Evolutionary conservation across 2,888 invertebrate species (phyloP).

Genomic region (Amblyteles armatorius): DNA sequence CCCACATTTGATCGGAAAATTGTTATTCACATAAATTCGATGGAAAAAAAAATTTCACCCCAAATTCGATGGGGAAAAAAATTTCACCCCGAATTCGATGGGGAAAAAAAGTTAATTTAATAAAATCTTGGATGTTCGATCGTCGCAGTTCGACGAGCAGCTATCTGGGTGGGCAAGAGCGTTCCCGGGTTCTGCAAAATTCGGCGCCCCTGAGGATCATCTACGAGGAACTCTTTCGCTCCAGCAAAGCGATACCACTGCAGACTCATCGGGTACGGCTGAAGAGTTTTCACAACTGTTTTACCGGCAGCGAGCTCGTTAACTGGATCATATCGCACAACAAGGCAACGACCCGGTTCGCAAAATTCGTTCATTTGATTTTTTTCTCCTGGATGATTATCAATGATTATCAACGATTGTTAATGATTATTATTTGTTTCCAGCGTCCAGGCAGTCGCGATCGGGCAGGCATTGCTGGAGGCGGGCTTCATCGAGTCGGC

Average conservation of each 20-base stretch:
- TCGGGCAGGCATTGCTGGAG: slow-evolving; percentile 92
- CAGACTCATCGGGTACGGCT: slow-evolving; percentile 90
- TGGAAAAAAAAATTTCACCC: too few species aligned
- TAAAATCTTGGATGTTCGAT: too few species aligned
- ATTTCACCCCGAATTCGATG: too few species aligned
- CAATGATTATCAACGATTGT: too few species aligned
- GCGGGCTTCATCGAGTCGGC: slow-evolving; percentile 91
- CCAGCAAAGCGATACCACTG: slow-evolving; percentile 86
- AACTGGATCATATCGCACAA: slow-evolving; percentile 94
- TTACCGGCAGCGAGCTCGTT: slow-evolving; percentile 92
- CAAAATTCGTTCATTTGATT: background rate
- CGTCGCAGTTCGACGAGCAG: slow-evolving; percentile 80
- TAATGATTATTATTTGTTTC: slow-evolving; percentile 27
- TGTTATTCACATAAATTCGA: too few species aligned
- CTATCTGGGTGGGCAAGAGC: slow-evolving; percentile 85
- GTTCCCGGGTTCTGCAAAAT: slow-evolving; percentile 86
- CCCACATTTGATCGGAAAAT: too few species aligned
- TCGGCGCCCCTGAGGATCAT: slow-evolving; percentile 87
- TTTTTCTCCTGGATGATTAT: slow-evolving; percentile 11
- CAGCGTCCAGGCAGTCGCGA: slow-evolving; percentile 91
- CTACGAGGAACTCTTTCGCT: slow-evolving; percentile 87
- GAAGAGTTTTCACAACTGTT: slow-evolving; percentile 90
- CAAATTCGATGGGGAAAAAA: too few species aligned
- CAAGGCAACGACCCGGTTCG: slow-evolving; percentile 90
- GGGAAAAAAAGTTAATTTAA: too few species aligned